Conservation (phyloP, 2,797 vertebrate genomes). For the Cossypha caffra region DNA sequence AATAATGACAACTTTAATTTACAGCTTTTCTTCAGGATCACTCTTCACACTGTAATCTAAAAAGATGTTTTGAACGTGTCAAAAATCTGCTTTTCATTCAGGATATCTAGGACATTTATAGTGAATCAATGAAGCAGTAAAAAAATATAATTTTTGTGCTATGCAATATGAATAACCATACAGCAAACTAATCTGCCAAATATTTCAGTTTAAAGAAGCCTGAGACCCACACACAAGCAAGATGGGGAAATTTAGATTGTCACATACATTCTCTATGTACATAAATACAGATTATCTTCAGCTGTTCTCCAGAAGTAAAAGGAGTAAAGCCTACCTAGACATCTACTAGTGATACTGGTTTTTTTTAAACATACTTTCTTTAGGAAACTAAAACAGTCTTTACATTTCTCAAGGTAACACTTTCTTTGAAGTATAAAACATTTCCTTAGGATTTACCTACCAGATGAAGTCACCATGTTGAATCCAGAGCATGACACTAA, state of each 20-base stretch:
- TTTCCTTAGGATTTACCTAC: not conserved
- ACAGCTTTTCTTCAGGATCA: not conserved
- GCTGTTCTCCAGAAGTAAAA: not conserved
- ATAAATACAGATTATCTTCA: not conserved
- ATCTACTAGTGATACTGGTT: not conserved
- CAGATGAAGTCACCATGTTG: not conserved
- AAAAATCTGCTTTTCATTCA: not conserved
- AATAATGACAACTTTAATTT: not conserved
- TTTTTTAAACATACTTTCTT: not conserved
- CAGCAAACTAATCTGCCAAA: not conserved
- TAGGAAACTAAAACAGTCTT: not conserved
- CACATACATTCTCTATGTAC: not conserved
- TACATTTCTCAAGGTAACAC: not conserved
- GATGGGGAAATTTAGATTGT: not conserved
- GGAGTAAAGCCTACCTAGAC: not conserved
- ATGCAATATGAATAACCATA: not conserved
- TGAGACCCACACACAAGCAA: not conserved
- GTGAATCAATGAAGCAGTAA: not conserved
- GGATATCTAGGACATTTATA: not conserved
- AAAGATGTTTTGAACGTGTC: not conserved
- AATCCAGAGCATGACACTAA: not conserved
- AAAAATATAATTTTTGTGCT: not conserved
- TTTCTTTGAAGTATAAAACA: not conserved
- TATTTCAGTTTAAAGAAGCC: not conserved
- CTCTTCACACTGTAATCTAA: not conserved